Evolutionary conservation across 2,888 invertebrate genomes (phyloP).

Genomic region (Chymomyza procnemis): DNA sequence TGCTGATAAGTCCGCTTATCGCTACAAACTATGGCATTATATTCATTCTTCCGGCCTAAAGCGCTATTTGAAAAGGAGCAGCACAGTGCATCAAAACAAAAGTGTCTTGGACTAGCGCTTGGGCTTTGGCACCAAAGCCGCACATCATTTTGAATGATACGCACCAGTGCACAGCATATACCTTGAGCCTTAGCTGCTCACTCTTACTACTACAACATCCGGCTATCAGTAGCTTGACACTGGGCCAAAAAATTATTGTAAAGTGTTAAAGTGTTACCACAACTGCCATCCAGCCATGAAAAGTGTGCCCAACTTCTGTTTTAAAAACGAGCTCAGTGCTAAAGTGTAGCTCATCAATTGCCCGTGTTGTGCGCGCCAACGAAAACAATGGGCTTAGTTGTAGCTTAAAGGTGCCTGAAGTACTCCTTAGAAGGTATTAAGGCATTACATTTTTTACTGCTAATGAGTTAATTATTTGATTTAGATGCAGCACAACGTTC

Average conservation of each 20-base stretch:
- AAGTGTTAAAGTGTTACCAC: conserved; percentile 42
- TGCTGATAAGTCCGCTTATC: neutral
- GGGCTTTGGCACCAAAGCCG: conserved; percentile 9
- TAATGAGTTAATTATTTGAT: conserved; percentile 68
- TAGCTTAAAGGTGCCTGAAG: neutral
- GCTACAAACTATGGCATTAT: neutral
- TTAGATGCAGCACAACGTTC: conserved; percentile 39
- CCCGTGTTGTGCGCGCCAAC: conserved; percentile 5
- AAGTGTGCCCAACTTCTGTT: neutral
- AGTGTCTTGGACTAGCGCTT: conserved; percentile 4
- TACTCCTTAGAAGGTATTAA: neutral
- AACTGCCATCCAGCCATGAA: neutral
- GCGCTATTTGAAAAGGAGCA: conserved; percentile 42
- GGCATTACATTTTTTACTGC: conserved; percentile 42
- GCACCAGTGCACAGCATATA: conserved; percentile 51
- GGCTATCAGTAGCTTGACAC: conserved; percentile 59
- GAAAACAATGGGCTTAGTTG: neutral
- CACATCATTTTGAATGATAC: conserved; percentile 53
- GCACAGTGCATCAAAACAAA: conserved; percentile 19
- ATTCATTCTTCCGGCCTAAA: conserved; percentile 21
- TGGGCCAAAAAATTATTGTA: conserved; percentile 35
- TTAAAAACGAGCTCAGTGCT: neutral
- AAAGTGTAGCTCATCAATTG: conserved; percentile 16
- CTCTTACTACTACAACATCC: neutral
- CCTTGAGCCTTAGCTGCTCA: neutral